Conservation (phyloP, 2,888 invertebrate species). For the Hemaris fuciformis region DNA sequence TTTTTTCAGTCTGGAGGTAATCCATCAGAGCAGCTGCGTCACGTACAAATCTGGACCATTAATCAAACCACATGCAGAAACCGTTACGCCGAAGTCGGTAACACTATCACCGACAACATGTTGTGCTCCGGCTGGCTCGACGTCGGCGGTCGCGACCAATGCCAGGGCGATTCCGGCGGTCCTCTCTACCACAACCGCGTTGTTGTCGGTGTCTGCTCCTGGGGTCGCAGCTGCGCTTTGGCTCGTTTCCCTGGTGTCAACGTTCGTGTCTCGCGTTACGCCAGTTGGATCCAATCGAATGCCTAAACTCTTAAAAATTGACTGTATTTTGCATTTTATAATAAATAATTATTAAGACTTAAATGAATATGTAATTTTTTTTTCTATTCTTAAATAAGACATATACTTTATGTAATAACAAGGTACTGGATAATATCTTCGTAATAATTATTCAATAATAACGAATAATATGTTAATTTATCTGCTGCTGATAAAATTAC, state of each 20-base stretch:
- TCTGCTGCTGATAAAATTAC: too few relatives aligned
- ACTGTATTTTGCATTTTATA: too few relatives aligned
- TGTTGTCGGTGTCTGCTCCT: constrained; percentile 50
- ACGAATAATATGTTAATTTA: too few relatives aligned
- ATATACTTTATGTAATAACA: too few relatives aligned
- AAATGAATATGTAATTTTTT: too few relatives aligned
- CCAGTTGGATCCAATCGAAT: constrained; percentile 45
- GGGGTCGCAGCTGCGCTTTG: constrained; percentile 20
- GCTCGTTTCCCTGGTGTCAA: constrained; percentile 40
- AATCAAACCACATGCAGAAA: constrained; percentile 34
- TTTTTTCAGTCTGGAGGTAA: constrained; percentile 18
- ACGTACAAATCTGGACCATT: constrained; percentile 41
- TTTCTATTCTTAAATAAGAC: too few relatives aligned
- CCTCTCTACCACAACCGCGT: constrained; percentile 53
- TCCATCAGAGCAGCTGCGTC: constrained; percentile 32
- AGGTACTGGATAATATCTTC: too few relatives aligned
- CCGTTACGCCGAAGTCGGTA: constrained; percentile 25
- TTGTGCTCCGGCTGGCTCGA: constrained; percentile 56
- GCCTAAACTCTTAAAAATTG: constrained; percentile 35
- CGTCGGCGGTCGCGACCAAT: constrained; percentile 61
- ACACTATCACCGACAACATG: constrained; percentile 42
- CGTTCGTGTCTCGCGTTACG: constrained; percentile 42
- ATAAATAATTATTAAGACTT: too few relatives aligned
- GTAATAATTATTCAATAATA: too few relatives aligned
- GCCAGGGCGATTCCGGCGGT: constrained; percentile 59